Base-by-base conservation (phyloP, 1,140 invertebrate species). In the Coelopa frigida region DNA sequence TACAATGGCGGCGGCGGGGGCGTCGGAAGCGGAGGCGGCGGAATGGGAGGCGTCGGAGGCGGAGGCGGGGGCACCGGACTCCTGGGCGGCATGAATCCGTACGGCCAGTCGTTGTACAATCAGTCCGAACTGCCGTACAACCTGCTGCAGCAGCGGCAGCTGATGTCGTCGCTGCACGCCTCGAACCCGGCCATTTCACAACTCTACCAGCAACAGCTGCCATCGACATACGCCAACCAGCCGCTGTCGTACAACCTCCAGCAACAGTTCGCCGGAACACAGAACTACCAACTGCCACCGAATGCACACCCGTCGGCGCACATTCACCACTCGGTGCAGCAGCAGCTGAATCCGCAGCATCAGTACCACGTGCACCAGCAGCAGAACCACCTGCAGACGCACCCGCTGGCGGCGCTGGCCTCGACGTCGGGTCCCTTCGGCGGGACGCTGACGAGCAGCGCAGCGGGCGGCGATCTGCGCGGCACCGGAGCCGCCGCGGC, bases 141-240 rank as follows among this genome's bases (percentile, higher is more conserved):
- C 18, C 17, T 43, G 33, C 44, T 56, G 32, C 62, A 67, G 37
- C 63, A 61, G 42, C 64, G 59, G 15, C 61, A 61, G 36, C 45
- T 65, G 49, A 55, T 68, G 64, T 58, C 62, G 36, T 59, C 61
- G 45, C 52, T 69, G 53, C 61, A 69, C 48, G 57, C 66, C 54
- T 68, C 65, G 18, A 69, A 69, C 58, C 66, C 66, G 48, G 66
- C 66, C 55, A 56, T 69, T 20, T 66, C 66, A 49, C 66, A 69
- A 53, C 57, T 65, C 33, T 64, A 68, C 50, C 57, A 63, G 38
- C 61, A 58, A 22, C 48, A 46, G 41, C 43, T 38, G 33, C 53
- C 20, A 35, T 55, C 26, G 33, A 35, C 44, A 29, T 31, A 44
- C 23, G 49, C 48, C 21, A 49, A 52, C 20, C 49, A 51, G 24